Evolutionary conservation across 2,113 vertebrate genomes (phyloP), one percentile per base, ranked within the genome.

Genomic region (Neogale vison): DNA sequence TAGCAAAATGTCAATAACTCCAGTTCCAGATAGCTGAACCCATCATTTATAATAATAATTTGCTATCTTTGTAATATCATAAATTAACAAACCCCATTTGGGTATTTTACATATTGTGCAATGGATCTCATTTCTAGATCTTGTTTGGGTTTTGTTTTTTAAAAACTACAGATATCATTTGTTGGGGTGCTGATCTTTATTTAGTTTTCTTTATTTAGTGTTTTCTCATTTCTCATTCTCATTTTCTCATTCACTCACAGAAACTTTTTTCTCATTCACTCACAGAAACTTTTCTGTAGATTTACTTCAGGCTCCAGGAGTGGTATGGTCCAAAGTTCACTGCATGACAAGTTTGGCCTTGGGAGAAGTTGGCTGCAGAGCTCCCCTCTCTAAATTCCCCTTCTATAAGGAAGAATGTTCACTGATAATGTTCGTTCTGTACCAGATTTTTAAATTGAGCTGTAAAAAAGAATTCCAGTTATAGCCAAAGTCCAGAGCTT

Each of bases 391-490:
- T 77, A 26, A 47, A 47, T 45, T 77, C 42, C 7, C 26, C 42
- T 36, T 96, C 82, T 94, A 95, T 89, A 93, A 92, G 76, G 91
- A 97, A 94, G 92, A 42, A 89, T 96, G 93, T 0, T 1, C 87
- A 67, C 80, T 90, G 88, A 93, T 96, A 80, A 88, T 31, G 92
- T 97, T 96, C 61, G 98, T 97, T 96, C 59, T 98, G 86, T 92
- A 95, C 94, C 98, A 96, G 93, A 98, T 74, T 74, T 26, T 74
- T 24, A 6, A 72, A 72, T 13, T 72, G 42, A 74, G 42, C 12
- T 26, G 98, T 98, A 98, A 98, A 96, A 76, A 74, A 98, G 69
- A 52, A 61, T 86, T 86, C 93, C 67, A 39, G 24, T 47, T 63
- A 59, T 6, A 82, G 42, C 21, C 81, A 47, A 87, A 90, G 8